Evolutionary conservation across 2,113 vertebrate genomes (phyloP), one percentile per base, ranked within the genome.

Genomic region (Alectura lathami): DNA sequence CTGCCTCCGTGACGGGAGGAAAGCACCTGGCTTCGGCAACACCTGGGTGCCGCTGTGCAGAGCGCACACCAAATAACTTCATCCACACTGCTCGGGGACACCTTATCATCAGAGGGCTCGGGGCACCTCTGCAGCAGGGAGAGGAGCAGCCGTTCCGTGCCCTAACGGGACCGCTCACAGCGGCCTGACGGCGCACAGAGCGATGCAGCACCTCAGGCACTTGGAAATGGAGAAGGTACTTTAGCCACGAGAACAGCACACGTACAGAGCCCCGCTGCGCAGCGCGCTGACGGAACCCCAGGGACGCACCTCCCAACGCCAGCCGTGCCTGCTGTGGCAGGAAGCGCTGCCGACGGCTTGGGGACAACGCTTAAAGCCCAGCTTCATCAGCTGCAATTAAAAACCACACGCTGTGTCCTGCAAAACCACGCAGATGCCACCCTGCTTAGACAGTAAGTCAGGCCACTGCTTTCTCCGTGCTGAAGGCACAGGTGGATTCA

Each of bases 221-320:
- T 4, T 22, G 26, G 54, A 54, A 50, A 48, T 1, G 3, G 32
- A 50, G 42, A 43, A 2, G 6, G 6, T n/a, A 4, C 26, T 40
- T 32, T 15, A 13, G 1, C 8, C 72, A 9, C 7, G 23, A 1
- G 30, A 45, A 36, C 1, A 22, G 20, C 0, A 2, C 1, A 34
- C 17, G 29, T 26, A 23, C 11, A 40, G n/a, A 27, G 17, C 43
- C 57, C 17, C 32, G 2, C 42, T 13, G 43, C 0, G 2, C 34
- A 29, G 42, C 18, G 22, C 57, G 9, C 24, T 24, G 42, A 22
- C 66, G 24, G 22, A 34, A 43, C 43, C n/a, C 47, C 7, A 2
- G 23, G 47, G 45, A 50, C n/a, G n/a, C n/a, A n/a, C 24, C 67
- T 45, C 14, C 36, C 42, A 34, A 20, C n/a, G 14, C 20, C 40